Conservation (phyloP, 2,888 invertebrate genomes). For the Noctua pronuba region DNA sequence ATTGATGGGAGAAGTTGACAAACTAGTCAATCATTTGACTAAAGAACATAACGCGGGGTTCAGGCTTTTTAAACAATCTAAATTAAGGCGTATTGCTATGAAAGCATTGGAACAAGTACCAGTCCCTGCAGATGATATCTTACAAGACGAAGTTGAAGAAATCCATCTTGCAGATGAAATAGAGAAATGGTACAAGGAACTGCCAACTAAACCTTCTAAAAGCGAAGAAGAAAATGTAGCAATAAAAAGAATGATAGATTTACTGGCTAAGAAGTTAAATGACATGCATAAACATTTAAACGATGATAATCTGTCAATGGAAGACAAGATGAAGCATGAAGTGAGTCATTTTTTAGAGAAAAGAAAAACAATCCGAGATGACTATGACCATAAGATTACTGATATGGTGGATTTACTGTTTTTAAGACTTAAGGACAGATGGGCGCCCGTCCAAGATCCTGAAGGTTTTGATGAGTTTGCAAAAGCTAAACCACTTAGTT, state of each 20-base stretch:
- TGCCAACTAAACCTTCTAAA: conserved; percentile 67
- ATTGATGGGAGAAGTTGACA: conserved; percentile 69
- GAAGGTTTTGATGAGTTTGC: conserved; percentile 66
- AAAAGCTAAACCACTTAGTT: conserved; percentile 63
- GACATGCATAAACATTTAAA: conserved; percentile 67
- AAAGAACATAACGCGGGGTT: conserved; percentile 65
- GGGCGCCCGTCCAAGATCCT: conserved; percentile 35
- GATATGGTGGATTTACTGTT: conserved; percentile 73
- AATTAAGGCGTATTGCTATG: conserved; percentile 65
- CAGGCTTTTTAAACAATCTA: conserved; percentile 63
- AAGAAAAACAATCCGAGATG: conserved; percentile 59
- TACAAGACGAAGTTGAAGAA: conserved; percentile 77
- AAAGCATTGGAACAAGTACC: conserved; percentile 73
- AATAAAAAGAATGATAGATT: conserved; percentile 68
- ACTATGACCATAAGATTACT: conserved; percentile 70
- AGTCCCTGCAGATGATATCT: conserved; percentile 68
- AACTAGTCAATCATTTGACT: conserved; percentile 68
- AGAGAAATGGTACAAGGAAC: conserved; percentile 75
- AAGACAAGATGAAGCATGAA: conserved; percentile 69
- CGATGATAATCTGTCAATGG: conserved; percentile 58
- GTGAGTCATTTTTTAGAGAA: conserved; percentile 72
- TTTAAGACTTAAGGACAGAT: conserved; percentile 69
- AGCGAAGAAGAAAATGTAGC: conserved; percentile 66
- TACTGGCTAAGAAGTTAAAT: conserved; percentile 72
- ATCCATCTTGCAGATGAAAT: conserved; percentile 78